Base-by-base conservation (phyloP, 2,113 vertebrate genomes). In the Himantopus leucocephalus region DNA sequence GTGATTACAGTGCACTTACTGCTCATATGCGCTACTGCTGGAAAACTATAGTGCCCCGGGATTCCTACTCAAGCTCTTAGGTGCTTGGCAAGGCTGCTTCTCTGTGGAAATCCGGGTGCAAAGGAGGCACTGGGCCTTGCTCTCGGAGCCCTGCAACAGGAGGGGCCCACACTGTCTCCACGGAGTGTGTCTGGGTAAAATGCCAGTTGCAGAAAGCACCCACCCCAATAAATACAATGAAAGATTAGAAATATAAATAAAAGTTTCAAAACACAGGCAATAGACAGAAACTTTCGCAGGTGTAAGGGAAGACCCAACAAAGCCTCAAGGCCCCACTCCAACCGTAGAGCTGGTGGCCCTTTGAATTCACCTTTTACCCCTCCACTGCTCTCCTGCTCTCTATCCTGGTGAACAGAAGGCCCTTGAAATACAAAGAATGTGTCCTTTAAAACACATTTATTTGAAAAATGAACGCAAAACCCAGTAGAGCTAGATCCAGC, bases 381-480 rank as follows among this genome's bases (percentile, higher is more conserved):
- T 53, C 16, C 18, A 18, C 17, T n/a, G 34, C 43, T 72, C 48
- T 47, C 21, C 66, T 95, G 9, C 37, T 48, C n/a, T 85, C 58
- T 30, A 59, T 73, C 21, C 43, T 45, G 35, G 48, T 0, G 5
- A 60, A 56, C 35, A 89, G 70, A 63, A 35, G 22, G 47, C n/a
- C 32, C 45, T 79, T 47, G 39, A 47, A 82, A 30, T 45, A 75
- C 23, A 78, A 84, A 88, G 6, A 82, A 88, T 16, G 17, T 74
- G 58, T 91, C 66, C n/a, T 85, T 91, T 71, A 59, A 80, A 91
- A 43, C 8, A 32, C 34, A 62, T 87, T 85, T 70, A 8, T 82
- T 93, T 95, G 90, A 88, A 85, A 85, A 94, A 96, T 88, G 81
- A 91, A 76, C 0, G 2, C 26, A 92, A 96, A 92, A 73, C 37